Conservation (phyloP, 2,113 vertebrate species). For the Channa argus region DNA sequence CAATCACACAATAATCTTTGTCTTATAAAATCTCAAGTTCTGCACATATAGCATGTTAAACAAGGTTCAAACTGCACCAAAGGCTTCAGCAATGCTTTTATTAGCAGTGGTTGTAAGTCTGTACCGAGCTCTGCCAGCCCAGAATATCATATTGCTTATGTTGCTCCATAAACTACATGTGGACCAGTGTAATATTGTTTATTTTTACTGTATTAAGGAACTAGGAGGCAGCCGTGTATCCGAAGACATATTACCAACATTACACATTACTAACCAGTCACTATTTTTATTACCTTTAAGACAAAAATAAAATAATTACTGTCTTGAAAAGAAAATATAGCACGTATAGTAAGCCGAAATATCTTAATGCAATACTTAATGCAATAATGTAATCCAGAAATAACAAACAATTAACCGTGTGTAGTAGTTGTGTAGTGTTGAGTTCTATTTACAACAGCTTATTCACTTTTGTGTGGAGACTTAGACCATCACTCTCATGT, state of each 20-base stretch:
- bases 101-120: slow-evolving; percentile 16
- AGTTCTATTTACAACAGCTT: background rate
- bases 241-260: background rate
- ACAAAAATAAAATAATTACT: background rate
- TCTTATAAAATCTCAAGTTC: slow-evolving; percentile 41
- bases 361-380: background rate
- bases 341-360: background rate
- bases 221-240: background rate
- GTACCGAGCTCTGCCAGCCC: background rate
- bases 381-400: background rate
- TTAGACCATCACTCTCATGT: too few species aligned
- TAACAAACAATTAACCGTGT: background rate
- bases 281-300: background rate
- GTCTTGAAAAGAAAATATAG: background rate
- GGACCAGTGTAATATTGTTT: slow-evolving; percentile 12
- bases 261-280: background rate
- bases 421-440: background rate
- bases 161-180: slow-evolving; percentile 16
- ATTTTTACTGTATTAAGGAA: background rate
- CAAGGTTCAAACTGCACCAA: slow-evolving; percentile 36
- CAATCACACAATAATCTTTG: slow-evolving; percentile 33
- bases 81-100: slow-evolving; percentile 35
- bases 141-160: slow-evolving; percentile 15
- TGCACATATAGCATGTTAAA: slow-evolving; percentile 30
- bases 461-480: too few species aligned